These are phyloP conservation scores for Tolmerus cingulatus DNA, from an alignment of 2,888 invertebrate species.

Conservation along the genomic window DNA sequence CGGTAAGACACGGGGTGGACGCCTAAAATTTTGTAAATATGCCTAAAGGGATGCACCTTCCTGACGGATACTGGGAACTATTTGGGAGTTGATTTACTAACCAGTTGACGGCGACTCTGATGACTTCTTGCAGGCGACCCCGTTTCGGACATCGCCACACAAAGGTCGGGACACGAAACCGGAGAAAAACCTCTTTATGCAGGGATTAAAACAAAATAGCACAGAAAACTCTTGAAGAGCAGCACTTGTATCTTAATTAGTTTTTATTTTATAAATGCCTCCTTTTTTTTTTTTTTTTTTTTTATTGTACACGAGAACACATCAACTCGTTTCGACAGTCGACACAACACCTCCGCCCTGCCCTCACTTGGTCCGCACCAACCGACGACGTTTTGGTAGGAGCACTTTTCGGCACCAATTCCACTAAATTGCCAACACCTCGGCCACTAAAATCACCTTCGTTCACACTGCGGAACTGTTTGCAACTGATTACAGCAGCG, in stretches of 20 bases:
- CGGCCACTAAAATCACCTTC: neutral
- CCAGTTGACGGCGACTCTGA: slow-evolving; percentile 61
- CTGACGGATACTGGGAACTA: neutral
- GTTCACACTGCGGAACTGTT: neutral
- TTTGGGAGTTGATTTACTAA: slow-evolving; percentile 54
- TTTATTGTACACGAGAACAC: neutral
- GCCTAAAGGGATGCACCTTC: neutral
- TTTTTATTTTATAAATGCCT: neutral
- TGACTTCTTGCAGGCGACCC: slow-evolving; percentile 56
- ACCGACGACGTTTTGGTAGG: neutral
- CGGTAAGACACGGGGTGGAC: neutral
- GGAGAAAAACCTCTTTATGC: neutral
- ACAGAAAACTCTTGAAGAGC: neutral
- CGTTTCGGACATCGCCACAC: slow-evolving; percentile 61
- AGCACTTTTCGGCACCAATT: neutral
- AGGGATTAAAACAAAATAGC: neutral
- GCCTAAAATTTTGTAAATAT: neutral
- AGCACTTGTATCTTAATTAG: neutral
- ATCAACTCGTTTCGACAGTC: neutral
- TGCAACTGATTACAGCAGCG: neutral
- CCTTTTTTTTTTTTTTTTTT: neutral
- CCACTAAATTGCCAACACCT: neutral
- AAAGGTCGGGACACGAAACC: neutral
- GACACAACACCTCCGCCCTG: neutral
- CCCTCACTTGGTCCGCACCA: neutral